These are phyloP conservation scores for Callimorpha dominula DNA, from an alignment of 2,888 invertebrate genomes.

Conservation along the genomic window DNA sequence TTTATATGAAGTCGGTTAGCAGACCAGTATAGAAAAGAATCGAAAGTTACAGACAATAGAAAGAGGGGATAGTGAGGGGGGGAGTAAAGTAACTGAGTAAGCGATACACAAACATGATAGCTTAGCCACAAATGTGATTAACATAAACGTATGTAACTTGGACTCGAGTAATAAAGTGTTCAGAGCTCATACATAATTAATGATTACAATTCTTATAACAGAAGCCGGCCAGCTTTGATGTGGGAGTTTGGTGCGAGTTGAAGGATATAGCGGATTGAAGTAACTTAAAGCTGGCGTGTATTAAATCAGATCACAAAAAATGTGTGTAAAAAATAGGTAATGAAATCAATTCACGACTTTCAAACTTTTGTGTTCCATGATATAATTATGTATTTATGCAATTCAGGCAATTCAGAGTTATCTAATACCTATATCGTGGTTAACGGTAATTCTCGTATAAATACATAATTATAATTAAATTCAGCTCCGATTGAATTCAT, in stretches of 20 bases:
- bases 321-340: no score
- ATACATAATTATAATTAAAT: no score
- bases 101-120: slow-evolving; percentile 6
- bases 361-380: no score
- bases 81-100: neutral
- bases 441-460: no score
- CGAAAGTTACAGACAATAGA: neutral
- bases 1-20: no score
- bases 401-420: no score
- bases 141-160: slow-evolving; percentile 19
- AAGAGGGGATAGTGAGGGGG: neutral
- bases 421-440: no score
- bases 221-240: slow-evolving; percentile 49
- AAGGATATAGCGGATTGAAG: slow-evolving; percentile 32
- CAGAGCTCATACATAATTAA: slow-evolving; percentile 51
- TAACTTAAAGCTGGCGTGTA: neutral
- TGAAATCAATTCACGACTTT: no score
- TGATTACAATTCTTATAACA: slow-evolving; percentile 47
- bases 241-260: slow-evolving; percentile 26
- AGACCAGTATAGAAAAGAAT: neutral
- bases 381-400: no score
- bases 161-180: slow-evolving; percentile 40
- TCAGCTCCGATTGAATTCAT: no score
- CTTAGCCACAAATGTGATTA: slow-evolving; percentile 17
- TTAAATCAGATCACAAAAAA: no score